Evolutionary conservation across 2,888 invertebrate genomes (phyloP), one percentile per base, ranked within the genome.

Genomic region (Pristionchus exspectatus): DNA sequence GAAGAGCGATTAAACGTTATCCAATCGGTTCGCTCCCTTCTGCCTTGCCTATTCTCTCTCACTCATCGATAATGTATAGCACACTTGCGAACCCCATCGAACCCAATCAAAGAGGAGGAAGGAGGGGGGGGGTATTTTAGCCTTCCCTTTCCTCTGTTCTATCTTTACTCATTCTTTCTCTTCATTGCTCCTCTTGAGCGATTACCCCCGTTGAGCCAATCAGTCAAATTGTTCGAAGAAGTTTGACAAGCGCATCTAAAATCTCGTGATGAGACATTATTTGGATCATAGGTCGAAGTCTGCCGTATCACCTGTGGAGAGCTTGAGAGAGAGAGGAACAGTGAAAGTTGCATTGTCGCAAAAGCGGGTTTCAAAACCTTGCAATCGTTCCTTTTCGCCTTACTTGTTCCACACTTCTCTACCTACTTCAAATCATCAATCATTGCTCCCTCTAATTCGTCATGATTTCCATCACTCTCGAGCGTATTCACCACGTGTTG

Each of bases 81-180:
- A 44, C 77, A 27, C 44, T 77, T 77, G 38, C 77, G 38, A 44
- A 38, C 77, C 77, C 77, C 44, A 77, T 44, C 44, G 44, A 77
- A 44, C 38, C 24, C 77, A 44, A 77, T 38, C 77, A 77, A 44
- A 77, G 77, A 44, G 74, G 24, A 44, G 44, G 77, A 77, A 44
- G 38, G 69, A 14, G 77, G 18, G 38, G 77, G 69, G 30, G 77
- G 38, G 77, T 44, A 38, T 30, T 77, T 77, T 77, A 77, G 77
- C 77, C 54, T 27, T 54, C 27, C 38, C 18, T 27, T 83, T 83
- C 27, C 27, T 54, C 83, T 83, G 30, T 83, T 83, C 83, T 83
- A 83, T 83, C 83, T 56, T 87, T 38, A 33, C 87, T 72, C 74
- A 12, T 56, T 54, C 72, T 86, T 16, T 87, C 69, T 33, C 87